Evolutionary conservation across 2,113 vertebrate species (phyloP).

Genomic region (Prunella himalayana): DNA sequence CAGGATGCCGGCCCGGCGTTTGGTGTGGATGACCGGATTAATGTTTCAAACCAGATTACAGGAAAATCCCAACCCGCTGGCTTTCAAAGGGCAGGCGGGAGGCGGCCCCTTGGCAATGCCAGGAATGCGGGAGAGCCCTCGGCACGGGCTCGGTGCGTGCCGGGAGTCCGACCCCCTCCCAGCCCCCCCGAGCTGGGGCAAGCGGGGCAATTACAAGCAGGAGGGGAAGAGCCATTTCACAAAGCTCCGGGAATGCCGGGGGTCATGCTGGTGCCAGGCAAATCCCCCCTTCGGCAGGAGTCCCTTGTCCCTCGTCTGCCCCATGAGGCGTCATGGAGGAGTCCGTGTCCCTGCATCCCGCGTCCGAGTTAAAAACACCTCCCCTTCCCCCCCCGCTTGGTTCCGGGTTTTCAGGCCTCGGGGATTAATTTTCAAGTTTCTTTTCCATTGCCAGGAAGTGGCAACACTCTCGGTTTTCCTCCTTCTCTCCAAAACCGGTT

Average conservation of each 20-base stretch:
- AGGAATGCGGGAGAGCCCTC: slow-evolving; percentile 38
- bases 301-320: neutral
- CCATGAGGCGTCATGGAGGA: rapidly evolving
- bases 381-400: neutral
- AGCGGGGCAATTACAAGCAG: neutral
- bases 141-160: neutral
- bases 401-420: neutral
- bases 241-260: neutral
- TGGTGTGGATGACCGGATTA: slow-evolving; percentile 46
- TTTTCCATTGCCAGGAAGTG: slow-evolving; percentile 8
- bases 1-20: slow-evolving; percentile 14
- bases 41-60: slow-evolving; percentile 37
- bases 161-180: neutral
- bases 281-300: neutral
- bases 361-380: neutral
- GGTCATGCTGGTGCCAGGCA: neutral
- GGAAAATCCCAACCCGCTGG: slow-evolving; percentile 12
- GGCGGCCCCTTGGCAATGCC: slow-evolving; percentile 46
- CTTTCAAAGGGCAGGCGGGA: slow-evolving; percentile 28
- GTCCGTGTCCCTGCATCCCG: neutral
- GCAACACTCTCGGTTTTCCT: slow-evolving; percentile 7
- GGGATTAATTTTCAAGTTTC: slow-evolving; percentile 18
- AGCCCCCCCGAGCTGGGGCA: neutral
- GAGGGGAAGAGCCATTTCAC: neutral
- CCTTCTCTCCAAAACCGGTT: neutral